Conservation (phyloP, 2,888 invertebrate species). For the Amphipyra berbera region DNA sequence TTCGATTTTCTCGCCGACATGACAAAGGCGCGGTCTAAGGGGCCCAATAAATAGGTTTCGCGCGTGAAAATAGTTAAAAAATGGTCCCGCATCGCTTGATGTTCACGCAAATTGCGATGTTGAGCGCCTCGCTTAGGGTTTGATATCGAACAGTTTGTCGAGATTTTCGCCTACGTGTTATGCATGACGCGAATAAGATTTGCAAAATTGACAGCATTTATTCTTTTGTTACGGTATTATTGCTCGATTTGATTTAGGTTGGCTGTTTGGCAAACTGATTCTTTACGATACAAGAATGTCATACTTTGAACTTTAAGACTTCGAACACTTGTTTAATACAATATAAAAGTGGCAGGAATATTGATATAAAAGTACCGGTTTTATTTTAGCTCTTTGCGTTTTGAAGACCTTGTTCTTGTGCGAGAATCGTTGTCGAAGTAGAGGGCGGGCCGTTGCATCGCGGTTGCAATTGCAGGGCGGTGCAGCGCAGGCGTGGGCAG, state of each 20-base stretch:
- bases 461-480: slow-evolving; percentile 81
- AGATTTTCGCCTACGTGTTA: slow-evolving; percentile 57
- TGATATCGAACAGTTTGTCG: slow-evolving; percentile 59
- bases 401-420: slow-evolving; percentile 31
- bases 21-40: slow-evolving; percentile 88
- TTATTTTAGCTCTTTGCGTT: slow-evolving; percentile 5
- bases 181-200: slow-evolving; percentile 73
- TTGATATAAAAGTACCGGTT: not conserved
- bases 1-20: slow-evolving; percentile 86
- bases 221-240: slow-evolving; percentile 54
- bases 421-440: slow-evolving; percentile 43
- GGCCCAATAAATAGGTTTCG: slow-evolving; percentile 85
- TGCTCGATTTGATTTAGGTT: slow-evolving; percentile 30
- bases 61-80: slow-evolving; percentile 86
- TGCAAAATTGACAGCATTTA: slow-evolving; percentile 69
- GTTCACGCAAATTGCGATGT: slow-evolving; percentile 71
- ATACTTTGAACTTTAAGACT: not conserved
- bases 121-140: slow-evolving; percentile 64
- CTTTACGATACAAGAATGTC: slow-evolving; percentile 1
- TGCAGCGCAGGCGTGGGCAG: slow-evolving; percentile 86
- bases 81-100: slow-evolving; percentile 64
- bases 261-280: slow-evolving; percentile 7
- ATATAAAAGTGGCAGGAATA: slow-evolving; percentile 1
- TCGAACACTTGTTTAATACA: not conserved
- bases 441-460: slow-evolving; percentile 75